Evolutionary conservation across 2,113 vertebrate genomes (phyloP).

Genomic region (Macquaria australasica): DNA sequence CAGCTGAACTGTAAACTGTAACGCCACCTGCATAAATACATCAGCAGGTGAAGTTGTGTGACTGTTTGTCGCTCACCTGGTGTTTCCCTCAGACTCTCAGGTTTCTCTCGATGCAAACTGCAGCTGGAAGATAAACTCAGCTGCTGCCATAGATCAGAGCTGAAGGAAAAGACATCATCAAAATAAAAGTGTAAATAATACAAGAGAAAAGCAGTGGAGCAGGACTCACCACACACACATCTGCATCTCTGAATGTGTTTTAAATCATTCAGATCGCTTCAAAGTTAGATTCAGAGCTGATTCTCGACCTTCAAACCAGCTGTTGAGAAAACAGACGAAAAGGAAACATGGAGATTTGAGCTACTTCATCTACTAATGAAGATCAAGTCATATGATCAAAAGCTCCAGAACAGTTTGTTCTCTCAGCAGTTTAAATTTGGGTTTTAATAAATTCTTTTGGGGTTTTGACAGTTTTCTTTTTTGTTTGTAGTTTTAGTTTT

Average conservation of each 20-base stretch:
- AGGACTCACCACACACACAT: not conserved
- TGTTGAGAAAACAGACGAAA: too few relatives aligned
- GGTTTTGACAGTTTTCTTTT: too few relatives aligned
- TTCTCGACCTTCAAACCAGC: too few relatives aligned
- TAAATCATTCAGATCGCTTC: too few relatives aligned
- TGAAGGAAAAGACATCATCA: not conserved
- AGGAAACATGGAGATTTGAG: too few relatives aligned
- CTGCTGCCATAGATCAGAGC: not conserved
- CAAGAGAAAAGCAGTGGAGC: not conserved
- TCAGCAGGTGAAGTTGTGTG: slow-evolving; percentile 39
- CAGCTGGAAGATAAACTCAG: slow-evolving; percentile 16
- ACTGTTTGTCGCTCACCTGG: slow-evolving; percentile 18
- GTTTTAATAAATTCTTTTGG: too few relatives aligned
- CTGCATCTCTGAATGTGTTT: not conserved
- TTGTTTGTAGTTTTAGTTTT: too few relatives aligned
- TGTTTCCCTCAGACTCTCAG: slow-evolving; percentile 4
- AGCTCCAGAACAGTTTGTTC: too few relatives aligned
- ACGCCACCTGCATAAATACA: slow-evolving; percentile 17
- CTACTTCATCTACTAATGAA: too few relatives aligned
- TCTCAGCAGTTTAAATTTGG: too few relatives aligned
- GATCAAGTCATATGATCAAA: too few relatives aligned
- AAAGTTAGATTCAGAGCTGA: too few relatives aligned
- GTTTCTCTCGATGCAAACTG: not conserved
- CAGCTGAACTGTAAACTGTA: not conserved
- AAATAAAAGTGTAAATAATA: not conserved